phyloP scores from a whole-genome alignment of 2,797 vertebrate genomes.

The Crocidura indochinensis region DNA sequence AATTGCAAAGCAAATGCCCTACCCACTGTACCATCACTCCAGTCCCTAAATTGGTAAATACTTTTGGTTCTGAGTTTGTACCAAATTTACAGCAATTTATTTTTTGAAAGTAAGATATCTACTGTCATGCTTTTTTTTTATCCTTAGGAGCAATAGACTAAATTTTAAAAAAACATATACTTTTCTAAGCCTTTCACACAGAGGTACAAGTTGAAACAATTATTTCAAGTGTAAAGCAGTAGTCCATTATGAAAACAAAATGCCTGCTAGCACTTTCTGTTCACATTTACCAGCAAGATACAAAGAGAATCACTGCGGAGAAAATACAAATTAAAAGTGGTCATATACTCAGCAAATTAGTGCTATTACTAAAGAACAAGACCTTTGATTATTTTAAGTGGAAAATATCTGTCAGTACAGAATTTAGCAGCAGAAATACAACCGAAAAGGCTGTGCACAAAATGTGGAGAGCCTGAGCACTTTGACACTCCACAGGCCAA shows the following conservation, averaged over 20 bases:
- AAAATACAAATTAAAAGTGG: background rate
- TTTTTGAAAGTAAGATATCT: conserved; percentile 19
- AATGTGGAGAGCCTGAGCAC: background rate
- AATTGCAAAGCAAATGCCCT: no score
- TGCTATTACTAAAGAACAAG: background rate
- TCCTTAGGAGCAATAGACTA: background rate
- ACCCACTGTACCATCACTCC: no score
- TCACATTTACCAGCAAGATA: background rate
- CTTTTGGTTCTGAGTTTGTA: conserved; percentile 19
- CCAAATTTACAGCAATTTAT: background rate
- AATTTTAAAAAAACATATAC: background rate
- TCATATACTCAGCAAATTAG: background rate
- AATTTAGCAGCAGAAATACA: background rate
- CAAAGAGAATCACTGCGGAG: background rate
- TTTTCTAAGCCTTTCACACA: conserved; percentile 57
- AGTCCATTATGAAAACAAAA: conserved; percentile 45
- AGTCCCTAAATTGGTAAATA: background rate
- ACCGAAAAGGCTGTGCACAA: no score
- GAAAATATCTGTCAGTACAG: background rate
- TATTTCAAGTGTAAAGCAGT: background rate
- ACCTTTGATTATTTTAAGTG: background rate
- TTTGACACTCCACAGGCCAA: background rate
- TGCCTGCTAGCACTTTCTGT: background rate
- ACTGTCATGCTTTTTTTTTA: background rate
- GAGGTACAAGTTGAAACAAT: background rate